These are phyloP conservation scores for Achlya flavicornis DNA, from an alignment of 2,888 invertebrate genomes.

Conservation along the genomic window DNA sequence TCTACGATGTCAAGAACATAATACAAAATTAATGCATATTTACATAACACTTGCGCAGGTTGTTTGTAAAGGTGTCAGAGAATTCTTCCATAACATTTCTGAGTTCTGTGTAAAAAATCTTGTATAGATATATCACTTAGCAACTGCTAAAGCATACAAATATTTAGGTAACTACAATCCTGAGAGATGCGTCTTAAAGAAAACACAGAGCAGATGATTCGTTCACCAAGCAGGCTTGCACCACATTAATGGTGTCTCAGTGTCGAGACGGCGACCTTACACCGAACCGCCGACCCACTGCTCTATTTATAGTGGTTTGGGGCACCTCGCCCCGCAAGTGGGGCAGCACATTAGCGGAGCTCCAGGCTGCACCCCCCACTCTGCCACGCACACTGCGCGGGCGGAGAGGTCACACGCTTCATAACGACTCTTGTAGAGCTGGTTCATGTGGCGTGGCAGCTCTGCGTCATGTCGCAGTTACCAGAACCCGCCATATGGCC, in stretches of 20 bases:
- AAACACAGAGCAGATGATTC: background rate
- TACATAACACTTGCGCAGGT: too few relatives aligned
- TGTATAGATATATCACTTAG: too few relatives aligned
- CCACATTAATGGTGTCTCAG: background rate
- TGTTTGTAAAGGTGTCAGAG: too few relatives aligned
- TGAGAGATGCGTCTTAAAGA: background rate
- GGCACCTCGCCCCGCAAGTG: background rate
- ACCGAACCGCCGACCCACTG: conserved; percentile 3
- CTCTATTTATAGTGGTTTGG: background rate
- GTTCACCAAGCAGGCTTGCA: background rate
- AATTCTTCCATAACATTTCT: too few relatives aligned
- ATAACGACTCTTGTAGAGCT: background rate
- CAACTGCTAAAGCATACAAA: too few relatives aligned
- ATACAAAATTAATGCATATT: too few relatives aligned
- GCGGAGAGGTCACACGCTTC: background rate
- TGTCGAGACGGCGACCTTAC: background rate
- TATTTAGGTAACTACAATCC: too few relatives aligned
- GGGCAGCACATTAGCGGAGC: background rate
- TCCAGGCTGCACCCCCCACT: background rate
- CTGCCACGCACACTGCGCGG: background rate
- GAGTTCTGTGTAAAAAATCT: too few relatives aligned
- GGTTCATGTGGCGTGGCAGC: background rate
- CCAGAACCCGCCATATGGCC: conserved; percentile 7
- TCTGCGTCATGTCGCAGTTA: background rate
- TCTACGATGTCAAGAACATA: too few relatives aligned